These are phyloP conservation scores for Pelagia noctiluca DNA, from an alignment of 30 jellyfish, hydroid and myxozoan species.

Conservation along the genomic window DNA sequence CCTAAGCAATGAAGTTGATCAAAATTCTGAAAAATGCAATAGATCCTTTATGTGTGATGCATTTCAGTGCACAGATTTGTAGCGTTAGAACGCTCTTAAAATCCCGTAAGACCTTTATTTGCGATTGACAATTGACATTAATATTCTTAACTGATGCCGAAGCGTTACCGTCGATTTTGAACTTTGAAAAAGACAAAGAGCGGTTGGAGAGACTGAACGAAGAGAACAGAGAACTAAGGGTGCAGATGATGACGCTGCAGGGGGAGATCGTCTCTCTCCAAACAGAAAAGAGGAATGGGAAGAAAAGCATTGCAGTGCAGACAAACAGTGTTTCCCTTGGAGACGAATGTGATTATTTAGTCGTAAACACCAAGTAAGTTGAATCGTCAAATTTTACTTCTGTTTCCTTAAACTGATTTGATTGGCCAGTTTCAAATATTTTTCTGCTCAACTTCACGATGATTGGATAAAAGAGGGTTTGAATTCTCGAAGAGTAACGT, in stretches of 20 bases:
- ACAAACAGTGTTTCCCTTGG: slow-evolving; percentile 49
- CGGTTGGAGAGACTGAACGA: slow-evolving; percentile 59
- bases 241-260: slow-evolving; percentile 62
- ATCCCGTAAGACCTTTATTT: too few species aligned
- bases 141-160: background rate
- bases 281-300: slow-evolving; percentile 50
- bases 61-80: background rate
- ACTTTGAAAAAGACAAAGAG: slow-evolving; percentile 82
- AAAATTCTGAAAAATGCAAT: too few species aligned
- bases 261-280: slow-evolving; percentile 63
- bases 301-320: slow-evolving; percentile 66
- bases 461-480: too few species aligned
- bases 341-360: slow-evolving; percentile 69
- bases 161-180: slow-evolving; percentile 86
- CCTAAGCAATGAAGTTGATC: too few species aligned
- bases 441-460: too few species aligned
- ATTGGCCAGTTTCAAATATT: too few species aligned
- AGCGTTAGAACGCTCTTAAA: too few species aligned
- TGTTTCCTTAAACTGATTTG: too few species aligned
- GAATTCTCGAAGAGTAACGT: too few species aligned
- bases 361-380: slow-evolving; percentile 64
- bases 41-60: too few species aligned
- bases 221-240: slow-evolving; percentile 55
- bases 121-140: too few species aligned
- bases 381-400: too few species aligned